Conservation (phyloP, 2,113 vertebrate species). For the Perca flavescens region DNA sequence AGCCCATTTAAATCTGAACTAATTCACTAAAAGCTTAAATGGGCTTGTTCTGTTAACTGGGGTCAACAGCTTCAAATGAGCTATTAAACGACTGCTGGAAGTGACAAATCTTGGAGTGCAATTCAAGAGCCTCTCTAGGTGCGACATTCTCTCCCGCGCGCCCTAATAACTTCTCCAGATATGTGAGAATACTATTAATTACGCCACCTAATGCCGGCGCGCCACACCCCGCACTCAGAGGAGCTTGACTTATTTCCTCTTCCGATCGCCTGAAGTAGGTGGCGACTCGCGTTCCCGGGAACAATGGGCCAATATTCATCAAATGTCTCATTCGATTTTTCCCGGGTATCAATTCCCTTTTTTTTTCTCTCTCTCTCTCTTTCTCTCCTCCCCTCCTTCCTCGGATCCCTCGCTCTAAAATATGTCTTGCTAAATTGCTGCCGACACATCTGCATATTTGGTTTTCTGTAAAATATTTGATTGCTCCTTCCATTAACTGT, state of each 20-base stretch:
- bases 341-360: slow-evolving; percentile 16
- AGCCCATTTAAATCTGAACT: slow-evolving; percentile 66
- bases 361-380: neutral
- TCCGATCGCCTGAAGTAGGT: slow-evolving; percentile 53
- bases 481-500: slow-evolving; percentile 70
- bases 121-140: slow-evolving; percentile 81
- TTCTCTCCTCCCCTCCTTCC: slow-evolving; percentile 3
- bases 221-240: slow-evolving; percentile 67
- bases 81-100: slow-evolving; percentile 78
- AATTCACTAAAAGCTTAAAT: slow-evolving; percentile 74
- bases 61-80: slow-evolving; percentile 83
- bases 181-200: slow-evolving; percentile 83
- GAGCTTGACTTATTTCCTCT: slow-evolving; percentile 59
- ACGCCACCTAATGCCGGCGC: slow-evolving; percentile 69
- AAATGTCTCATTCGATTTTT: slow-evolving; percentile 73
- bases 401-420: slow-evolving; percentile 54
- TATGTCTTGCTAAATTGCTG: slow-evolving; percentile 72
- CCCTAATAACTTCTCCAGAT: slow-evolving; percentile 79
- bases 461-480: slow-evolving; percentile 75
- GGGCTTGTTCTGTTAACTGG: slow-evolving; percentile 79
- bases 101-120: slow-evolving; percentile 78
- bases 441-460: slow-evolving; percentile 78
- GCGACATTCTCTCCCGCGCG: slow-evolving; percentile 62
- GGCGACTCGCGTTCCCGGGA: slow-evolving; percentile 64
- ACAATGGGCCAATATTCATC: slow-evolving; percentile 76